These are phyloP conservation scores for Andrena bicolor DNA, from an alignment of 2,888 invertebrate genomes.

Conservation along the genomic window DNA sequence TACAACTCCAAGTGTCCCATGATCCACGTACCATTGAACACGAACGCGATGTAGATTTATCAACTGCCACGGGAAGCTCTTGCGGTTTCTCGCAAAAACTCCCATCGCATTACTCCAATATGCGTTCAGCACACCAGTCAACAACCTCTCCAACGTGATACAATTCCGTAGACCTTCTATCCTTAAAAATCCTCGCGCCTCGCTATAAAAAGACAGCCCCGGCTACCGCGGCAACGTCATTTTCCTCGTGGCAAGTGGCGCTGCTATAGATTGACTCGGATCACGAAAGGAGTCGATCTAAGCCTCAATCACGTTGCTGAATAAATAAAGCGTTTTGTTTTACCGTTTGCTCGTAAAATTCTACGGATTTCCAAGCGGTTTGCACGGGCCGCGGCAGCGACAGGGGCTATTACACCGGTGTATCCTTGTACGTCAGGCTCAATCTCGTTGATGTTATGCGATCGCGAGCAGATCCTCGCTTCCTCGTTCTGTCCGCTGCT, in stretches of 20 bases:
- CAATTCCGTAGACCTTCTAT: not conserved
- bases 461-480: not conserved
- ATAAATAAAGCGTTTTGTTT: not conserved
- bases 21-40: too few species aligned
- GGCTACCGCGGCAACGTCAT: not conserved
- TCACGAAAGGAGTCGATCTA: not conserved
- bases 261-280: too few species aligned
- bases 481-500: not conserved
- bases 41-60: not conserved
- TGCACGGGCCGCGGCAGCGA: not conserved
- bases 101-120: not conserved
- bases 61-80: not conserved
- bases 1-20: too few species aligned
- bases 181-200: not conserved
- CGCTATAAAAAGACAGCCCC: not conserved
- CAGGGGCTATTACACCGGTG: not conserved
- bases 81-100: not conserved
- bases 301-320: not conserved
- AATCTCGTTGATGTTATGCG: slow-evolving; percentile 14
- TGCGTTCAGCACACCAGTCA: not conserved
- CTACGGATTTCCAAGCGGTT: not conserved
- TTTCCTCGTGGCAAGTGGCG: not conserved
- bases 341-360: not conserved
- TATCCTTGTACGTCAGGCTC: not conserved
- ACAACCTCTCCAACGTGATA: not conserved